Base-by-base conservation (phyloP, 2,888 invertebrate species). In the Eucera pruinosa region DNA sequence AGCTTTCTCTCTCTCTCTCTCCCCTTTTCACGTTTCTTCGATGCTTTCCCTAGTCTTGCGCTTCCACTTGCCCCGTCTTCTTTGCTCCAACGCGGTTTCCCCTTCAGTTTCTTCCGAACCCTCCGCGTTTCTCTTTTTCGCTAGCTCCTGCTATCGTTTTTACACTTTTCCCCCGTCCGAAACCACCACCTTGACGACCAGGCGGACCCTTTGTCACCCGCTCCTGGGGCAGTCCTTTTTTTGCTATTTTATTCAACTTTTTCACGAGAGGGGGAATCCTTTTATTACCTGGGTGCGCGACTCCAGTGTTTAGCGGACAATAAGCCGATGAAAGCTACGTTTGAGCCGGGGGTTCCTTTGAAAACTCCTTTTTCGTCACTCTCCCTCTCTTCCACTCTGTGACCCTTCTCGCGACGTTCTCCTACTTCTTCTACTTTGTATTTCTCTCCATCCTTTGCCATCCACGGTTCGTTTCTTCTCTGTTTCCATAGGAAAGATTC, bases 241-340 rank as follows among this genome's bases (percentile, higher is more conserved):
- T 85, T 81, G 81, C 79, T 80, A 86, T 84, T 88, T 88, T 88
- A 87, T 87, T 87, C 81, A 77, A 81, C 80, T 85, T 85, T 84
- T 84, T 79, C 73, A 69, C 76, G 74, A 70, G 77, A 58, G 74
- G 81, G 75, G 76, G 79, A 79, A 86, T 84, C 83, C 84, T 85
- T 85, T 85, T 83, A 86, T 87, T 87, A 86, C 82, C 83, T 80
- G 81, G 67, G 66, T 78, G 87, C 77, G 74, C 83, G 82, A 82
- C 80, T 76, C 76, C 76, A 84, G 84, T 87, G 85, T 87, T 85
- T 85, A 86, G 82, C 82, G 85, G 79, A 86, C 87, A 86, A 88
- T 88, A 85, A 87, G 81, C 84, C 85, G 84, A 87, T 87, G 85
- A 85, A 86, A 88, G 86, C 83, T 87, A 85, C 86, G 87, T 88